Conservation (phyloP, 2,888 invertebrate species). For the Lottia gigantea region DNA sequence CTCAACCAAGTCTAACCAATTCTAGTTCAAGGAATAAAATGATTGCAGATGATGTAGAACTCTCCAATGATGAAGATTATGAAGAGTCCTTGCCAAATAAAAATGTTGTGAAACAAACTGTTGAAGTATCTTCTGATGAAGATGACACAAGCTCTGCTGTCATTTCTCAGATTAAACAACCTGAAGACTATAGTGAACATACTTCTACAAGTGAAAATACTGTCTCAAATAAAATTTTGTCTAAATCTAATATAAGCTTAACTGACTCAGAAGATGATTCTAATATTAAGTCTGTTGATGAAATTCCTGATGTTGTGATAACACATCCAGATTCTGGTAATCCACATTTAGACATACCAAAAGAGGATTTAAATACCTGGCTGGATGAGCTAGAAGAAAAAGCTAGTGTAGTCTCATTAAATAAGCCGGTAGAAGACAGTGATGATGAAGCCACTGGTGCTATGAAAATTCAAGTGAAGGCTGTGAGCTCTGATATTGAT, state of each 20-base stretch:
- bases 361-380: constrained; percentile 52
- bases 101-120: constrained; percentile 21
- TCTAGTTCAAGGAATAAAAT: constrained; percentile 19
- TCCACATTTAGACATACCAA: constrained; percentile 28
- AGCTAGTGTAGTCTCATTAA: constrained; percentile 13
- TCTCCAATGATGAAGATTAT: constrained; percentile 52
- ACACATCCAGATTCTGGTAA: background rate
- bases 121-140: constrained; percentile 44
- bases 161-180: background rate
- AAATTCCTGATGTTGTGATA: constrained; percentile 22
- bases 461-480: constrained; percentile 21
- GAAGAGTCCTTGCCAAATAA: constrained; percentile 14
- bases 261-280: constrained; percentile 28
- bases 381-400: constrained; percentile 49
- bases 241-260: constrained; percentile 12
- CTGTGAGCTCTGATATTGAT: constrained; percentile 26
- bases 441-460: constrained; percentile 24
- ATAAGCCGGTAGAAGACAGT: constrained; percentile 23
- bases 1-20: background rate
- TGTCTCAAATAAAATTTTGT: background rate
- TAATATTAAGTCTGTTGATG: constrained; percentile 28
- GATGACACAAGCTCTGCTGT: constrained; percentile 22
- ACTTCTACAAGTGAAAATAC: constrained; percentile 1
- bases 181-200: constrained; percentile 7
- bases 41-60: constrained; percentile 36